Evolutionary conservation across 2,113 vertebrate species (phyloP).

Genomic region (Lutjanus erythropterus): DNA sequence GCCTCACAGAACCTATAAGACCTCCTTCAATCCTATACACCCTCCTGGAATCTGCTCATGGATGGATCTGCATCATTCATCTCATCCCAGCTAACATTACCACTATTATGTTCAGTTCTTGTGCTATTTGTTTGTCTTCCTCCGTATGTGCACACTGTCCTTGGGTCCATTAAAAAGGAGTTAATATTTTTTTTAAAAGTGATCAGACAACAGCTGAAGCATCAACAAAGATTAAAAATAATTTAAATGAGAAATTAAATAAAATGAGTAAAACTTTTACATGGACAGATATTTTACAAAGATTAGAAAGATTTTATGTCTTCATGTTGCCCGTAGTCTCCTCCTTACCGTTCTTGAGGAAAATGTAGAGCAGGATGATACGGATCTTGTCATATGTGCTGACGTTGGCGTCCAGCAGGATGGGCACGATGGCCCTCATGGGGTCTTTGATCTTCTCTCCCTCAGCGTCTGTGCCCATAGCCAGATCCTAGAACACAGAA

Average conservation of each 20-base stretch:
- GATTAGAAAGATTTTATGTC: not conserved
- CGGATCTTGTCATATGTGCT: conserved; percentile 98
- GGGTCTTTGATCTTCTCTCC: conserved; percentile 99
- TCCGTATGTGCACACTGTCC: no score
- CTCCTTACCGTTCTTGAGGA: conserved; percentile 94
- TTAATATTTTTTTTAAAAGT: not conserved
- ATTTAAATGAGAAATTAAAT: not conserved
- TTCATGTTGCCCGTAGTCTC: not conserved
- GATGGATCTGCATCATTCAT: no score
- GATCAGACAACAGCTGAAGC: not conserved
- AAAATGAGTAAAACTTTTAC: not conserved
- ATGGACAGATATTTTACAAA: not conserved
- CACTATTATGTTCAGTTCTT: no score
- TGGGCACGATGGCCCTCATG: conserved; percentile 98
- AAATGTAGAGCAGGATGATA: conserved; percentile 98
- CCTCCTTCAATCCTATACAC: no score
- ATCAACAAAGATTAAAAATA: not conserved
- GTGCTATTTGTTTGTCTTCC: no score
- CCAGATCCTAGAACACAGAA: conserved; percentile 88
- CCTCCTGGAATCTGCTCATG: no score
- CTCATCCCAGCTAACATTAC: no score
- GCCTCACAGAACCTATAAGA: no score
- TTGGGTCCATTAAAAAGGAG: not conserved
- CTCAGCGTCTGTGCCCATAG: conserved; percentile 97
- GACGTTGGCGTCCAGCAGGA: conserved; percentile 95